These are phyloP conservation scores for Manis pentadactyla DNA, from an alignment of 2,797 vertebrate species.

Conservation along the genomic window DNA sequence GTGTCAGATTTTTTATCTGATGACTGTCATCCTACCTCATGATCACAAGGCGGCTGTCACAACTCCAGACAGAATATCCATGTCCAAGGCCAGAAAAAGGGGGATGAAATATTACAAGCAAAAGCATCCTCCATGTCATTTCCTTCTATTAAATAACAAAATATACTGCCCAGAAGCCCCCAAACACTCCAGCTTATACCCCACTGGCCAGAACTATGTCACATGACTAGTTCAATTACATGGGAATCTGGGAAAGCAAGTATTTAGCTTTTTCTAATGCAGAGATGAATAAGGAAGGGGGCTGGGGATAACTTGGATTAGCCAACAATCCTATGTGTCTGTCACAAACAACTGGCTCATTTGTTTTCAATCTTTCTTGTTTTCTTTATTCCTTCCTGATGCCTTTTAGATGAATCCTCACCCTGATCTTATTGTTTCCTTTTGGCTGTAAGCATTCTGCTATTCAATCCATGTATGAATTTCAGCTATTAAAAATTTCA, in stretches of 20 bases:
- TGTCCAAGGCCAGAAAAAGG: neutral
- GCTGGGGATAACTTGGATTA: constrained; percentile 5
- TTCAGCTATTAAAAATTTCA: neutral
- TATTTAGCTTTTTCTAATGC: neutral
- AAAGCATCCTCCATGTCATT: neutral
- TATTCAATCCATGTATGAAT: neutral
- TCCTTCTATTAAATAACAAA: neutral
- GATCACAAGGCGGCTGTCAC: constrained; percentile 33
- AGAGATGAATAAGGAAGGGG: neutral
- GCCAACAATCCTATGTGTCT: neutral
- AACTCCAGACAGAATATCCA: neutral
- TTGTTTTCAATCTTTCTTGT: constrained; percentile 53
- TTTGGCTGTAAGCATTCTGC: neutral
- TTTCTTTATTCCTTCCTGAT: constrained; percentile 43
- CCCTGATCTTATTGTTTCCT: neutral
- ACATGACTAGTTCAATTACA: neutral
- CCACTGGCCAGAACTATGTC: neutral
- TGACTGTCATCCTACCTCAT: constrained; percentile 33
- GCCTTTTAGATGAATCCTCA: constrained; percentile 14
- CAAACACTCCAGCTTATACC: neutral
- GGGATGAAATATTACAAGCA: neutral
- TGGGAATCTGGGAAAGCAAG: neutral
- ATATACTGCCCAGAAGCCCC: neutral
- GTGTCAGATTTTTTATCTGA: constrained; percentile 5
- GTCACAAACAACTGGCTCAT: constrained; percentile 5